Evolutionary conservation across 2,113 vertebrate species (phyloP).

Genomic region (Pungitius pungitius): DNA sequence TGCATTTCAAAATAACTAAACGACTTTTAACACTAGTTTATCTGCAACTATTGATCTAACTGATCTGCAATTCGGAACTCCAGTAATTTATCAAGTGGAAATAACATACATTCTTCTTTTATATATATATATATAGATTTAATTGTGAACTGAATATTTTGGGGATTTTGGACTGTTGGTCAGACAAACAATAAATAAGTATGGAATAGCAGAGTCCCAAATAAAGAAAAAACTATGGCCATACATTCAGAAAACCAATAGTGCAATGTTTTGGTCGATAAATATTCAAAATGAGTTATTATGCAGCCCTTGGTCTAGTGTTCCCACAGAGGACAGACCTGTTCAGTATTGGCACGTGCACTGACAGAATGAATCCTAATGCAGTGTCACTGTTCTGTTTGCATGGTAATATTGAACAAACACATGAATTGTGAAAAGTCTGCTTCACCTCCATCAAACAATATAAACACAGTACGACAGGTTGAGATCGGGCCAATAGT

Average conservation of each 20-base stretch:
- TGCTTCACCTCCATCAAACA: neutral
- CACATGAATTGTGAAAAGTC: neutral
- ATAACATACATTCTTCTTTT: too few species aligned
- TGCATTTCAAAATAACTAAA: too few species aligned
- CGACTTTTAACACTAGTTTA: neutral
- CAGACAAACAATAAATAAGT: neutral
- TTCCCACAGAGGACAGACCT: neutral
- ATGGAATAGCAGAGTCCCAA: too few species aligned
- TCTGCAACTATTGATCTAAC: neutral
- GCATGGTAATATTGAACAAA: neutral
- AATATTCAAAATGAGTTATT: neutral
- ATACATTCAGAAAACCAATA: neutral
- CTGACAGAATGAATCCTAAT: neutral
- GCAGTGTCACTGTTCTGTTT: neutral
- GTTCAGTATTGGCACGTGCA: neutral
- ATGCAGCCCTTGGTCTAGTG: neutral
- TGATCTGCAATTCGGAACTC: neutral
- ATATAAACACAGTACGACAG: neutral
- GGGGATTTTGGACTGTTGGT: neutral
- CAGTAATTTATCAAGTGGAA: neutral
- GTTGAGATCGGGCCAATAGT: neutral
- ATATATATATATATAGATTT: too few species aligned
- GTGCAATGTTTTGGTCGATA: neutral
- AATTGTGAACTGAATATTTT: neutral
- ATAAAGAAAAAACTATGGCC: neutral